Evolutionary conservation across 2,888 invertebrate species (phyloP), one percentile per base, ranked within the genome.

Genomic region (Torymus tubicola): DNA sequence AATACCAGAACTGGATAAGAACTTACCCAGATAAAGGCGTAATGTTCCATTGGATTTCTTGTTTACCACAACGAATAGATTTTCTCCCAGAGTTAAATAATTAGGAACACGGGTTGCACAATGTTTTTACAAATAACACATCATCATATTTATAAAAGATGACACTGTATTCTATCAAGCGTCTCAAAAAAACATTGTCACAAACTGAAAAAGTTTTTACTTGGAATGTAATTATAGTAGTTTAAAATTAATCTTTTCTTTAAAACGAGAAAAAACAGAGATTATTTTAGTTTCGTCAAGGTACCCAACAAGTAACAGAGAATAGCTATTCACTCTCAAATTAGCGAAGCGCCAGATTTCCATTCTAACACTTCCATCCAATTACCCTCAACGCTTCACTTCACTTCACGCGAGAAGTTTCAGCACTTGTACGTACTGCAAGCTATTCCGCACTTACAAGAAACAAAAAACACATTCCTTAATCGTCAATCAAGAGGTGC

Each of bases 1-100:
- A 73, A 73, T 73, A 64, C 21, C 42, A 57, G 73, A 14, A 14
- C 2, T 2, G n/a, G 21, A 64, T 73, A 65, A 73, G 64, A 65
- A 55, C 42, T 16, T 11, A 10, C 31, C 31, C 31, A 11, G 64
- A 55, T 31, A 55, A 16, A 53, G 52, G 53, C 53, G 14, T 57
- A 42, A 57, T 63, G 50, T 42, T 73, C 42, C 57, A 50, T 2
- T 53, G 10, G 2, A 2, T 8, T 50, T 2, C 8, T 14, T 21
- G 16, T 8, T 42, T 42, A 8, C 42, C 8, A 8, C 10, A 8
- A 42, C 42, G 42, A 42, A 8, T 42, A 42, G 42, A 42, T 8
- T 42, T 42, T 42, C 50, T 58, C 24, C 31, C 12, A 53, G 5
- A 21, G 21, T 61, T 2, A 12, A 42, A 42, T 42, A 8, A 42